A percentile compares a stretch with the other conserved stretches of the same genome.
Evolutionary conservation across 2,797 vertebrate species (phyloP).

Genomic region (Parotocinclus haroldoi): DNA sequence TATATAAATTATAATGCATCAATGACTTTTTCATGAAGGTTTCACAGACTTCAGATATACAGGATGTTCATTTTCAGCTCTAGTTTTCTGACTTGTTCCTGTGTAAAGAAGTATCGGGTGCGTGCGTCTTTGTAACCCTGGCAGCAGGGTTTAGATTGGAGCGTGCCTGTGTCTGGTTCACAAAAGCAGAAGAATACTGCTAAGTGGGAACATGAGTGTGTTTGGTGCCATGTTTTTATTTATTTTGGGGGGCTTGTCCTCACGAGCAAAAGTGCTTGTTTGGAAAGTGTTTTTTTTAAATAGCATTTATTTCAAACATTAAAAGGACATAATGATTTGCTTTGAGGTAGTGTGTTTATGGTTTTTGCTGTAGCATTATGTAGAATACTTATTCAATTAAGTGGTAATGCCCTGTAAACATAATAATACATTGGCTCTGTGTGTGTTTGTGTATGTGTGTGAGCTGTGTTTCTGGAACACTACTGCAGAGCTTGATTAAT

Average conservation of each 20-base stretch:
- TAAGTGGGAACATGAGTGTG: slow-evolving; percentile 1
- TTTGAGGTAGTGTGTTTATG: too few species aligned
- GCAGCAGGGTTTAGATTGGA: slow-evolving; percentile 43
- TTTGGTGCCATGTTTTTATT: too few species aligned
- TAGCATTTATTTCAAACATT: too few species aligned
- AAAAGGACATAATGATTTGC: too few species aligned
- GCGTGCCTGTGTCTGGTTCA: slow-evolving; percentile 40
- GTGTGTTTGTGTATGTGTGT: slow-evolving; percentile 21
- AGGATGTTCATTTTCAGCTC: slow-evolving; percentile 20
- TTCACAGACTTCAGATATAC: slow-evolving; percentile 18
- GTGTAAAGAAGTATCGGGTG: slow-evolving; percentile 20
- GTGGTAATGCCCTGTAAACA: too few species aligned
- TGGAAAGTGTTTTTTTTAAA: too few species aligned
- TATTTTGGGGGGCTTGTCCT: too few species aligned
- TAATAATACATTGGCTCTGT: not conserved
- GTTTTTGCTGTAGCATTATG: too few species aligned
- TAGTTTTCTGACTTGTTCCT: slow-evolving; percentile 45
- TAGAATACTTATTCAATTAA: too few species aligned
- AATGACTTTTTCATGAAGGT: slow-evolving; percentile 13
- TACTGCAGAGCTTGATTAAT: slow-evolving; percentile 52
- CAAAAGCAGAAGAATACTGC: slow-evolving; percentile 33
- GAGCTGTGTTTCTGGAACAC: slow-evolving; percentile 31
- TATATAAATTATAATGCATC: not conserved
- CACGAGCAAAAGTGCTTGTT: too few species aligned
- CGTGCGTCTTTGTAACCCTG: slow-evolving; percentile 21